Conservation (phyloP, 23 tunicate genomes). For the Styela clava region DNA sequence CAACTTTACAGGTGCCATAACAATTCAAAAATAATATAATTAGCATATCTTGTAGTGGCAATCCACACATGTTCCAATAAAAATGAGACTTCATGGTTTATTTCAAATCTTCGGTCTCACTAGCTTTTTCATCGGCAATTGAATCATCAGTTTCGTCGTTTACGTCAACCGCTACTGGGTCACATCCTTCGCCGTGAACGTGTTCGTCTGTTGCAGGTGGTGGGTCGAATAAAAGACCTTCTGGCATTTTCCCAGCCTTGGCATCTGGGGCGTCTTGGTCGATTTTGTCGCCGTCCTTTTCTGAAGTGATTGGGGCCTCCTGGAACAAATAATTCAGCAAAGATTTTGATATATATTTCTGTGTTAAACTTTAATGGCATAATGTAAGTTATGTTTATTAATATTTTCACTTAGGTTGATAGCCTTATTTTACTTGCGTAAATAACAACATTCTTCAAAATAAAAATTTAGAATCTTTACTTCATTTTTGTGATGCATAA, state of each 20-base stretch:
- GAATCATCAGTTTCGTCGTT: background rate
- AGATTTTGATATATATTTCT: background rate
- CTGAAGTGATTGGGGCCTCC: slow-evolving; percentile 6
- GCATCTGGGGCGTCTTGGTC: background rate
- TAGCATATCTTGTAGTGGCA: too few species aligned
- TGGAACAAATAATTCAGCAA: background rate
- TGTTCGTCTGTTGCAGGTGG: slow-evolving; percentile 24
- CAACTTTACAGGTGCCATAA: too few species aligned
- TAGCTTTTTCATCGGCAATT: slow-evolving; percentile 11
- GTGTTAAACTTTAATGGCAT: background rate
- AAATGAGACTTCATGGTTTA: too few species aligned
- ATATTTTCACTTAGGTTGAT: too few species aligned
- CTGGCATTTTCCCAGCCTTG: slow-evolving; percentile 21
- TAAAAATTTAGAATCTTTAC: too few species aligned
- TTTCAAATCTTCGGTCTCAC: too few species aligned
- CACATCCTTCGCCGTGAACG: slow-evolving; percentile 18
- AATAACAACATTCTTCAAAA: too few species aligned
- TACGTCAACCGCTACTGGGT: slow-evolving; percentile 26
- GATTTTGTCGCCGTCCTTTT: background rate
- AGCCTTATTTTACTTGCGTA: too few species aligned
- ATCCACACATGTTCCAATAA: too few species aligned
- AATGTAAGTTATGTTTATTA: too few species aligned
- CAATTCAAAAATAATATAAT: too few species aligned
- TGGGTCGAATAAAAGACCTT: slow-evolving; percentile 23
- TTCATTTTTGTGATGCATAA: too few species aligned